Evolutionary conservation across 1,140 invertebrate genomes (phyloP).

Genomic region (Lerema accius): DNA sequence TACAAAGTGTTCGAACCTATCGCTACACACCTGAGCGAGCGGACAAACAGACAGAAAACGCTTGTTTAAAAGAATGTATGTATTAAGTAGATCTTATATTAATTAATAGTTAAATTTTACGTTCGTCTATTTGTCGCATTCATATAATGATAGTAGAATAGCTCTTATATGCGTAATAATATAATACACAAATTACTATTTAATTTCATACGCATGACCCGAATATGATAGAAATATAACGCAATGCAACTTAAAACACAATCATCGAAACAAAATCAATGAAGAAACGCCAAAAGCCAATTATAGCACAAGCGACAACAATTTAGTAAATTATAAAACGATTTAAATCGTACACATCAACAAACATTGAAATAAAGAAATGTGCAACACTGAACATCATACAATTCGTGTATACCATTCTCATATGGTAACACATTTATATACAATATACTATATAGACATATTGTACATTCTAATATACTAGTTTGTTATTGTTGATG

Average conservation of each 20-base stretch:
- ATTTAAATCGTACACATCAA: too few species aligned
- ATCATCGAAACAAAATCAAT: constrained; percentile 12
- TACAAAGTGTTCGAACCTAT: constrained; percentile 72
- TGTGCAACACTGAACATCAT: not conserved
- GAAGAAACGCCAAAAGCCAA: constrained; percentile 28
- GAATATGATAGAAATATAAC: constrained; percentile 16
- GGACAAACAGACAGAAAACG: constrained; percentile 74
- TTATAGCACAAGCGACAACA: constrained; percentile 28
- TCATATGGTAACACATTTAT: not conserved
- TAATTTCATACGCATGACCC: constrained; percentile 26
- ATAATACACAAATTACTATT: constrained; percentile 19
- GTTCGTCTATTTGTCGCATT: constrained; percentile 34
- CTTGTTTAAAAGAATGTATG: constrained; percentile 67
- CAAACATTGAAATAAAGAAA: constrained; percentile 1
- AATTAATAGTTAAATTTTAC: constrained; percentile 25
- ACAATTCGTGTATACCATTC: not conserved
- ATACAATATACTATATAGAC: too few species aligned
- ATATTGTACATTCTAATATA: too few species aligned
- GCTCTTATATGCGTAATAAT: constrained; percentile 16
- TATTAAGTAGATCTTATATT: constrained; percentile 49
- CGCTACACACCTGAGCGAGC: constrained; percentile 77
- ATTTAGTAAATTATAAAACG: constrained; percentile 7
- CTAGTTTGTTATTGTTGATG: too few species aligned
- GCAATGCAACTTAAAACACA: constrained; percentile 23
- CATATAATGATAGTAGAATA: constrained; percentile 13